Evolutionary conservation across 2,113 vertebrate species (phyloP), one percentile per base, ranked within the genome.

Genomic region (Xenotilapia flavipinnis): DNA sequence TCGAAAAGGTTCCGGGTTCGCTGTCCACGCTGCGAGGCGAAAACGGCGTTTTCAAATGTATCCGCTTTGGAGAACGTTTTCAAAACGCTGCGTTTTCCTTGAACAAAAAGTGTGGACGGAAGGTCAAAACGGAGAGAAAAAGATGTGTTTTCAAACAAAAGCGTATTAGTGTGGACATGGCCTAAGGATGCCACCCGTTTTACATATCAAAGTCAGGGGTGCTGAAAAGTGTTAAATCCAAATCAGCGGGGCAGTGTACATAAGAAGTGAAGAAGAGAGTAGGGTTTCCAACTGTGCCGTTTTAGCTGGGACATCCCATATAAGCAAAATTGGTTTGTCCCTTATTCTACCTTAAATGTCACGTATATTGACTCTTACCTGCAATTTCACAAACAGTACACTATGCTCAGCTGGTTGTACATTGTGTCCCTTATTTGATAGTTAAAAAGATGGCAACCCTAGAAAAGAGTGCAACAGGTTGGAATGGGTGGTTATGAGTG

Each of bases 41-140:
- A 58, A 58, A 31, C 5, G 1, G 7, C 26, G 0, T 58, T 17
- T 31, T 2, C 7, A 58, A 58, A 58, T 17, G 55, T 58, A 31
- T 58, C 0, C 3, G 1, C 55, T 58, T 58, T 0, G 13, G 55
- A 28, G 55, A 58, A 0, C 55, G 0, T 31, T 58, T 58, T 58
- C 5, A 4, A 58, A 31, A 31, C 1, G 5, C 55, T 31, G 7
- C 0, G 3, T 31, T 58, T 58, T 9, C 26, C 55, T 58, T 17
- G 55, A 31, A 17, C 55, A 17, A 58, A 58, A 17, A 58, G 26
- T 58, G 14, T 31, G 7, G 55, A 58, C 0, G 1, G 55, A 58
- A 1, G 55, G 0, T 2, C 55, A 3, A 58, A 58, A 31, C 8
- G 26, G 26, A 31, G 14, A 58, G 5, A 58, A 58, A 58, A 31